Percentiles rank a stretch among this genome's conserved stretches.
phyloP scores from a whole-genome alignment of 2,113 vertebrate genomes.

The Cinclus cinclus region DNA sequence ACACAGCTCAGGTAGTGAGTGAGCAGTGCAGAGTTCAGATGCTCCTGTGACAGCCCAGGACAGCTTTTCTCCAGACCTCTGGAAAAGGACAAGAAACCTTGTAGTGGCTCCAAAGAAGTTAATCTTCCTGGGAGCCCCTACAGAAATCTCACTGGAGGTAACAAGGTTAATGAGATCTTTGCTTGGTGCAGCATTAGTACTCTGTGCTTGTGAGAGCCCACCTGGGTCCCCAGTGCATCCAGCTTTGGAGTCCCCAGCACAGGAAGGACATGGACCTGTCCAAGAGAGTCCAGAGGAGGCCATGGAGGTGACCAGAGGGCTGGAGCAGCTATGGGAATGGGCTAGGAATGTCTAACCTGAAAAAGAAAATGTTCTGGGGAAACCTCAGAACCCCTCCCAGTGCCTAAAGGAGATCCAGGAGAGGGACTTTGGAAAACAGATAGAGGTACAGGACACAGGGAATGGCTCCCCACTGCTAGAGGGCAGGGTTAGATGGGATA shows the following conservation, averaged over 20 bases:
- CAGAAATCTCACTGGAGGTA: not conserved
- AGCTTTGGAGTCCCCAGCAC: not conserved
- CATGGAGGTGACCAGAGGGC: not conserved
- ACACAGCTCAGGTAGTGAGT: fast-evolving
- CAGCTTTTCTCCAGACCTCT: not conserved
- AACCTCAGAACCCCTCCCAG: not conserved
- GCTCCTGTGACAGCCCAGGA: not conserved
- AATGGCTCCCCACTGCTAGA: not conserved
- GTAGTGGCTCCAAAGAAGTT: not conserved
- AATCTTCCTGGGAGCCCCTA: not conserved
- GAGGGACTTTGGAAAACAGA: no score
- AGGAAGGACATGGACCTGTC: not conserved
- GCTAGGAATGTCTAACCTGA: not conserved
- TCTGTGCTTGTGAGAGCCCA: not conserved
- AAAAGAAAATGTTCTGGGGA: not conserved
- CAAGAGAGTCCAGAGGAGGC: not conserved
- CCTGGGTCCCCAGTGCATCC: no score
- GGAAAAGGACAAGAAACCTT: not conserved
- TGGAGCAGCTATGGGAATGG: not conserved
- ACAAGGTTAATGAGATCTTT: not conserved
- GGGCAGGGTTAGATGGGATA: not conserved
- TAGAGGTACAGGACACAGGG: not conserved
- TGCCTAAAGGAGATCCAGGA: not conserved
- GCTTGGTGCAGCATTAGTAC: not conserved
- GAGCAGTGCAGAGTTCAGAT: not conserved